Evolutionary conservation across 2,113 vertebrate species (phyloP).

Genomic region (Xenopus laevis): DNA sequence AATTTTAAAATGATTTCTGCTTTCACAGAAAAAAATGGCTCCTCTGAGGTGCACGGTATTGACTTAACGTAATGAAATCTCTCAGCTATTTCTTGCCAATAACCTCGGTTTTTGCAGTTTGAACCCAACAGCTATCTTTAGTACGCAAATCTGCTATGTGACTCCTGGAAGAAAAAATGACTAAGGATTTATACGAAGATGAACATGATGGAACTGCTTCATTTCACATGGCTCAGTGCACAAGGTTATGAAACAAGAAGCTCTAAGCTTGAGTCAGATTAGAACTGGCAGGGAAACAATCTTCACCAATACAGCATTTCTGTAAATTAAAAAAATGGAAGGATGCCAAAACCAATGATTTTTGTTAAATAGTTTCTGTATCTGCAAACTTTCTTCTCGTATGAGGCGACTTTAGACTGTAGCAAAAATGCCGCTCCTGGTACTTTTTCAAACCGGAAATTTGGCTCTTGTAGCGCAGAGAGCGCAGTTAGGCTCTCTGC

Average conservation of each 20-base stretch:
- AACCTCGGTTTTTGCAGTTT: background rate
- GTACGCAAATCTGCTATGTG: background rate
- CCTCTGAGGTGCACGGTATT: too few relatives aligned
- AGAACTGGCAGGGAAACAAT: background rate
- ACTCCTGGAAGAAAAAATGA: background rate
- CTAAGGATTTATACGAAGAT: background rate
- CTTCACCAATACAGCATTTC: background rate
- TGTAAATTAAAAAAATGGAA: background rate
- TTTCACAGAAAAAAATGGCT: too few relatives aligned
- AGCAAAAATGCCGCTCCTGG: background rate
- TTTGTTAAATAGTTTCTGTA: background rate
- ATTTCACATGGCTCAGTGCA: background rate
- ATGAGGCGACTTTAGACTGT: background rate
- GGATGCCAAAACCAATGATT: too few relatives aligned
- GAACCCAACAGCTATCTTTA: background rate
- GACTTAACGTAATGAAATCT: too few relatives aligned
- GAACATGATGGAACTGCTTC: background rate
- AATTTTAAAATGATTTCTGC: too few relatives aligned
- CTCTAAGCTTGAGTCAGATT: background rate
- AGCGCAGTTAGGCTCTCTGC: too few relatives aligned
- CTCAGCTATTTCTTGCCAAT: background rate
- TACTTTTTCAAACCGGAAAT: constrained; percentile 8
- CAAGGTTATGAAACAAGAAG: background rate
- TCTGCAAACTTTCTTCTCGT: background rate
- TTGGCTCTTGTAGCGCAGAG: background rate